Conservation (phyloP, 2,113 vertebrate genomes). For the Oreochromis niloticus region DNA sequence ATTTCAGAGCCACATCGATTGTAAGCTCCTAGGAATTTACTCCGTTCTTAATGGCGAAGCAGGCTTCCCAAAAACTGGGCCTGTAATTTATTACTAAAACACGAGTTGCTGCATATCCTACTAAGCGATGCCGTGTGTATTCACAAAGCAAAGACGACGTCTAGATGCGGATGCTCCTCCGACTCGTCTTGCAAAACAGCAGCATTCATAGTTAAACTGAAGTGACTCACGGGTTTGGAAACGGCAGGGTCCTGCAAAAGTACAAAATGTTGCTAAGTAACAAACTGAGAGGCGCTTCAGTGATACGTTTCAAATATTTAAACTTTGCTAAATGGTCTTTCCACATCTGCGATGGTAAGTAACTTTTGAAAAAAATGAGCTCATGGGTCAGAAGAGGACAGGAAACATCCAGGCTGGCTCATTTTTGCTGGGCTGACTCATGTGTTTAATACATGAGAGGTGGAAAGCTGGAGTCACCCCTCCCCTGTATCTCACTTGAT, state of each 20-base stretch:
- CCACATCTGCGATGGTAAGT: neutral
- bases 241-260: neutral
- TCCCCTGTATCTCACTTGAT: neutral
- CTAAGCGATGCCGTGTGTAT: neutral
- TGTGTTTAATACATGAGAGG: neutral
- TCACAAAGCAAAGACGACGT: neutral
- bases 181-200: neutral
- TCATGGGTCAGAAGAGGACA: slow-evolving; percentile 48
- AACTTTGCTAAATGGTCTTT: neutral
- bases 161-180: neutral
- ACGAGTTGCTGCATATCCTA: neutral
- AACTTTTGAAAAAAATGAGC: slow-evolving; percentile 23
- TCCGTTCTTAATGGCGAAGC: neutral
- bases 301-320: slow-evolving; percentile 14
- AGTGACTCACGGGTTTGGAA: slow-evolving; percentile 23
- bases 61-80: neutral
- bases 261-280: neutral
- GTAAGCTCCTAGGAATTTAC: neutral
- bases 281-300: neutral
- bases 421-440: slow-evolving; percentile 32
- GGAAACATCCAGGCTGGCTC: neutral
- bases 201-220: neutral
- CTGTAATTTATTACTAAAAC: neutral
- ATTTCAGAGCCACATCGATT: neutral
- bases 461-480: neutral